Base-by-base conservation (phyloP, 2,888 invertebrate species). In the Tetheella fluctuosa region DNA sequence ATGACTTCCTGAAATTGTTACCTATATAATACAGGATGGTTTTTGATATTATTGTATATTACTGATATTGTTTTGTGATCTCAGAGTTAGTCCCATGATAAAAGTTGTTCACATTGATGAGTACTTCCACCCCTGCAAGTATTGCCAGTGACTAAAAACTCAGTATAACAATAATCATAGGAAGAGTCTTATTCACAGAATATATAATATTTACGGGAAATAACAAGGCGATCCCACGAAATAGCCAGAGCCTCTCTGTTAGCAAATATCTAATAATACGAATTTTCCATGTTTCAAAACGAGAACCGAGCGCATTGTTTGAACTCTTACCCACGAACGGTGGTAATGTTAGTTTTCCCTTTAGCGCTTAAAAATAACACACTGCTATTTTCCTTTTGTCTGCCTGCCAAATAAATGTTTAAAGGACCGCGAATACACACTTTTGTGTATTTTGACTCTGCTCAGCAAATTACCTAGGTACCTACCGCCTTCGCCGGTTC, bases 181-280 rank as follows among this genome's bases (percentile, higher is more conserved):
- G n/a, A n/a, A n/a, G n/a, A n/a, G n/a, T n/a, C n/a, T n/a, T n/a
- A n/a, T n/a, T n/a, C 13, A 34, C 1, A 34, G 8, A 1, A 30
- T 13, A 1, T 34, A 34, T 34, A 3, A 2, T 1, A 34, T 1
- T 1, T 13, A 52, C 1, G 23, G 13, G n/a, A 23, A 23, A 23
- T 39, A 34, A 39, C 56, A 58, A 61, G 64, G 59, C 60, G 62
- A 59, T 64, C 65, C 62, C 60, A 61, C 69, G 69, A 74, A 62
- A 68, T 60, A 68, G 58, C 59, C 57, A 63, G 59, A 54, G 64
- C 64, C 65, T 64, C 71, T 77, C 76, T 76, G 79, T 79, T 73
- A 64, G 79, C 72, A 73, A 70, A 79, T 74, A 77, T 73, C 73
- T 75, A 76, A 76, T 79, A 79, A 70, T 64, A 68, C 71, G 72